Conservation (phyloP, 2,113 vertebrate genomes). For the Microcebus murinus region DNA sequence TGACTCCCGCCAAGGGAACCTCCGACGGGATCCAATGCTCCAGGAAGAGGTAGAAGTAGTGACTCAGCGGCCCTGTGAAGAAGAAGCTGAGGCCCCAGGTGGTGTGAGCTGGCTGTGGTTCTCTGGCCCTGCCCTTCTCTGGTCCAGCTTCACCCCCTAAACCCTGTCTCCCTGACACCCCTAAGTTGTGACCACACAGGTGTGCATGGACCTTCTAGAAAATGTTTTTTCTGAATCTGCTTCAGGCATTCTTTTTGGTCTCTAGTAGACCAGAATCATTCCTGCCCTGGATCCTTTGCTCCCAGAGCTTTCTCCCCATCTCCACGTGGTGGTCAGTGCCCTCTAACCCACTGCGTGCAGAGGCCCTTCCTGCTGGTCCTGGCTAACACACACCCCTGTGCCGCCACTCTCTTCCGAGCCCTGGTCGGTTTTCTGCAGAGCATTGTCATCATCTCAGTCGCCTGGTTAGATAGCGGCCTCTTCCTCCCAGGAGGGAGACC, state of each 20-base stretch:
- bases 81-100: conserved; percentile 83
- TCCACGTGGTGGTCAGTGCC: fast-evolving
- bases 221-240: background rate
- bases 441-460: background rate
- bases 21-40: conserved; percentile 88
- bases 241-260: background rate
- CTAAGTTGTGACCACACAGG: background rate
- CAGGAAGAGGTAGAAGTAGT: conserved; percentile 92
- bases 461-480: background rate
- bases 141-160: background rate
- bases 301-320: too few species aligned
- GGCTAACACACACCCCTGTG: fast-evolving
- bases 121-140: background rate
- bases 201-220: background rate
- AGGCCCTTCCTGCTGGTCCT: background rate
- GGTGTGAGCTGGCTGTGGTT: background rate
- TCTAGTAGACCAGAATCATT: background rate
- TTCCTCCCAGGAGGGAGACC: background rate
- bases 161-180: background rate
- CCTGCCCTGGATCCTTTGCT: background rate
- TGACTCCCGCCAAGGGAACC: conserved; percentile 85
- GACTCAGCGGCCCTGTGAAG: conserved; percentile 91
- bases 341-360: background rate
- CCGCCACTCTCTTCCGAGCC: background rate
- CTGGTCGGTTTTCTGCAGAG: background rate